phyloP scores from a whole-genome alignment of 1,140 invertebrate genomes.

The Drosophila guanche region DNA sequence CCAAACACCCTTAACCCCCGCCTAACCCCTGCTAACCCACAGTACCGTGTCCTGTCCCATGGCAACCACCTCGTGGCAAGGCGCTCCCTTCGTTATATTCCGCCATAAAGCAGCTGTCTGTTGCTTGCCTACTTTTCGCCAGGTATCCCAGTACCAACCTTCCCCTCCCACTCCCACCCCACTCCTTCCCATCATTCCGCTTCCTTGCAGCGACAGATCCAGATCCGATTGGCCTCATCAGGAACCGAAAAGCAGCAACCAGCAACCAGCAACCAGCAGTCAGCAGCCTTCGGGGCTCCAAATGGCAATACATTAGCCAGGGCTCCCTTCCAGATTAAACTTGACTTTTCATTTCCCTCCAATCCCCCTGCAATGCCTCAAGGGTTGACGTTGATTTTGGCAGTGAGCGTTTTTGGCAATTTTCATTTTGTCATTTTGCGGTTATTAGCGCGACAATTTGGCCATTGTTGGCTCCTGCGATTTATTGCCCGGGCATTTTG shows the following conservation, averaged over 20 bases:
- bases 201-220: slow-evolving; percentile 7
- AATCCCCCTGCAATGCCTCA: neutral
- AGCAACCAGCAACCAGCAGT: slow-evolving; percentile 8
- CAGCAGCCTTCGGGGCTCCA: slow-evolving; percentile 39
- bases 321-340: slow-evolving; percentile 52
- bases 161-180: neutral
- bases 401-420: slow-evolving; percentile 22
- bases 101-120: slow-evolving; percentile 72
- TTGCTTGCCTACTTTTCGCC: slow-evolving; percentile 64
- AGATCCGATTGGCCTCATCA: slow-evolving; percentile 78
- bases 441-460: slow-evolving; percentile 65
- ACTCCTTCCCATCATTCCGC: neutral
- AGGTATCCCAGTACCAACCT: neutral
- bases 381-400: slow-evolving; percentile 45
- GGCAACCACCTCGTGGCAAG: neutral
- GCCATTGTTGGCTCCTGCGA: slow-evolving; percentile 32
- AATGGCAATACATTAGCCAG: slow-evolving; percentile 72
- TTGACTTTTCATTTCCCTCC: slow-evolving; percentile 50
- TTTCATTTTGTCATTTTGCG: slow-evolving; percentile 60
- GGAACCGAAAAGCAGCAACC: slow-evolving; percentile 15
- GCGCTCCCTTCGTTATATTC: slow-evolving; percentile 1
- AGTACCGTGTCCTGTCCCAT: too few species aligned
- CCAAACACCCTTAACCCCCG: slow-evolving; percentile 9
- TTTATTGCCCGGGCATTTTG: slow-evolving; percentile 60
- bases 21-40: neutral